Conservation (phyloP, 1,140 invertebrate genomes). For the Dendrolimus kikuchii region DNA sequence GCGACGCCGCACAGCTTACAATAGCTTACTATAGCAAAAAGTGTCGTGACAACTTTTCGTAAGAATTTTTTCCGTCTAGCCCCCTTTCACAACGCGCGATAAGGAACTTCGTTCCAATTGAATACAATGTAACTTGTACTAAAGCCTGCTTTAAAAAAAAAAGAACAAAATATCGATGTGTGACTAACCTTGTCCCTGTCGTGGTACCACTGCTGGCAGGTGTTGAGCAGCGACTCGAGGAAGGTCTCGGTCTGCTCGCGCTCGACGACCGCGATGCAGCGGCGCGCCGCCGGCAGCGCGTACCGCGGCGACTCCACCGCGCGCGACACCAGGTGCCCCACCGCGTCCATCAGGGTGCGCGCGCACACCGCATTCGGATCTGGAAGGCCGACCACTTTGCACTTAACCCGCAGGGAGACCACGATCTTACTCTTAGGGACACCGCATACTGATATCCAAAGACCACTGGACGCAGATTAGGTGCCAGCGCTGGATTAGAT, state of each 20-base stretch:
- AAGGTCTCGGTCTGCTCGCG: slow-evolving; percentile 90
- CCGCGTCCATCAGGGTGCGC: slow-evolving; percentile 87
- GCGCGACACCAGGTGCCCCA: slow-evolving; percentile 84
- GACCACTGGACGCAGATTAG: too few relatives aligned
- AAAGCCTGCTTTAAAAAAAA: too few relatives aligned
- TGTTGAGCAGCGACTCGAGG: slow-evolving; percentile 89
- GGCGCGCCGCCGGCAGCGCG: slow-evolving; percentile 84
- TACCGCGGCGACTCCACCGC: slow-evolving; percentile 85
- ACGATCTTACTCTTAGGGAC: background rate
- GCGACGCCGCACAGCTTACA: too few relatives aligned
- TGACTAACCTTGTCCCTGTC: slow-evolving; percentile 79
- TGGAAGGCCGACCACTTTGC: slow-evolving; percentile 25
- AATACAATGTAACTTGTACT: too few relatives aligned
- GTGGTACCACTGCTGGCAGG: slow-evolving; percentile 91
- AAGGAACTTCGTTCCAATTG: too few relatives aligned
- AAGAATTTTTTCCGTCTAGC: too few relatives aligned
- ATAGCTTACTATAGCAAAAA: too few relatives aligned
- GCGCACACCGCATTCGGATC: slow-evolving; percentile 86
- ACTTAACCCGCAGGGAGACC: too few relatives aligned
- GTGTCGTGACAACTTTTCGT: too few relatives aligned
- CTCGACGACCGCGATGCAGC: slow-evolving; percentile 89
- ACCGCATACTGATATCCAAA: background rate
- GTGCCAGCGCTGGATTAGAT: too few relatives aligned
- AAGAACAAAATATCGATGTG: background rate
- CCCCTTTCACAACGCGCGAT: too few relatives aligned